Evolutionary conservation across 2,888 invertebrate species (phyloP), one percentile per base, ranked within the genome.

Genomic region (Platerodrilus igneus): DNA sequence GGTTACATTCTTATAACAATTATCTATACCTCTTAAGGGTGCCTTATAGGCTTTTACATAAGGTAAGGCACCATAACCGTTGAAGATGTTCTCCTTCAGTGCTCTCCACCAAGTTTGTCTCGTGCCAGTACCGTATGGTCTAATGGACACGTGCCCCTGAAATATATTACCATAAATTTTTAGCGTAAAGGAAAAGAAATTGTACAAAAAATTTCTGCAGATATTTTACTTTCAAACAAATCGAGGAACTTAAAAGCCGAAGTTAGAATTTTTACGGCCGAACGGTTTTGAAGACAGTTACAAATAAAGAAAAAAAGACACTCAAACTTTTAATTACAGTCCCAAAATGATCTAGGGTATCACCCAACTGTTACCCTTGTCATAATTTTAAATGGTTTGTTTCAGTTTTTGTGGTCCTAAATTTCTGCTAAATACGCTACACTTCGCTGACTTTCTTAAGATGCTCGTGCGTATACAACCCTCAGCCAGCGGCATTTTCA

Each of bases 61-160:
- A 38, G 43, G 18, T 40, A 43, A 37, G 11, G 29, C 40, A 40
- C 30, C 11, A 20, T 26, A 41, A 64, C 67, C 66, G 68, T 68
- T 68, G 53, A 58, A 32, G 56, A 55, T 55, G 65, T 65, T 60
- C 60, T 65, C 61, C 66, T 66, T 60, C 58, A 56, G 58, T 61
- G 64, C 53, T 35, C 52, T 37, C 43, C 33, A 50, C 10, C 17
- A 28, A 30, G 27, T 22, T 47, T 55, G 57, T 48, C 56, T 51
- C 59, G 57, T 56, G 64, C 48, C 45, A 39, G 41, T n/a, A 45
- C 53, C 45, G 45, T 58, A 66, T 64, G 67, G 59, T 66, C 55
- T 48, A 50, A 6, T 62, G 63, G 11, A 51, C 10, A 28, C 18
- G 17, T 17, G 19, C 9, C 9, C 9, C 9, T 21, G 9, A 21